Base-by-base conservation (phyloP, 2,113 vertebrate species). In the Harpagus bidentatus region DNA sequence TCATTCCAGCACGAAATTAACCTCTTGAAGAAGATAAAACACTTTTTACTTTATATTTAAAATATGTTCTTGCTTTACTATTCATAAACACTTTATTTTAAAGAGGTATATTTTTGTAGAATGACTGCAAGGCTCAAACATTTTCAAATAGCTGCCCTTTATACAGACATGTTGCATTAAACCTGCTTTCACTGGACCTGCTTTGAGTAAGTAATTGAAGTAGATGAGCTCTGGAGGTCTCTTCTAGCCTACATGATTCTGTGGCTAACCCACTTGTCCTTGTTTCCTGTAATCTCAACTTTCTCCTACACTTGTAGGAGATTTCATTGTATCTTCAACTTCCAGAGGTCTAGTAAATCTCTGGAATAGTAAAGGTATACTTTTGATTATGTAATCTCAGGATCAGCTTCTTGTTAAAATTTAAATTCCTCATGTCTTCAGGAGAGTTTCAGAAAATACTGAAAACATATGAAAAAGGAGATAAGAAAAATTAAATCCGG, bases 1-100 rank as follows among this genome's bases (percentile, higher is more conserved):
- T 63, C 47, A 88, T 73, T 96, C 22, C 83, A 88, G 48, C 62
- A 92, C 1, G 5, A 96, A 97, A 96, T 93, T 76, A 88, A n/a
- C 58, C 34, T 63, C 66, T 55, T 86, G 67, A 83, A 80, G 69
- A 93, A 90, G 65, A 73, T 22, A 81, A 77, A 82, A 72, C 1
- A 12, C 11, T 78, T 50, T 85, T 78, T 89, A 47, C 23, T 84
- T 82, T 86, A 36, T 50, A 55, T 20, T 61, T 95, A 88, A 90
- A 89, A 91, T 62, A 74, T 20, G 4, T 73, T 86, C 34, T 83
- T 81, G 18, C 4, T 93, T 95, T 77, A 29, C n/a, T 70, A 19
- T 71, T 95, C 42, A 78, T 84, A 86, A 96, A 55, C 20, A 70
- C 36, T 45, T 63, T 88, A 47, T 85, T 91, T 70, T 82, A 76